These are phyloP conservation scores for Hyphantria cunea DNA, from an alignment of 1,140 invertebrate genomes.

Conservation along the genomic window DNA sequence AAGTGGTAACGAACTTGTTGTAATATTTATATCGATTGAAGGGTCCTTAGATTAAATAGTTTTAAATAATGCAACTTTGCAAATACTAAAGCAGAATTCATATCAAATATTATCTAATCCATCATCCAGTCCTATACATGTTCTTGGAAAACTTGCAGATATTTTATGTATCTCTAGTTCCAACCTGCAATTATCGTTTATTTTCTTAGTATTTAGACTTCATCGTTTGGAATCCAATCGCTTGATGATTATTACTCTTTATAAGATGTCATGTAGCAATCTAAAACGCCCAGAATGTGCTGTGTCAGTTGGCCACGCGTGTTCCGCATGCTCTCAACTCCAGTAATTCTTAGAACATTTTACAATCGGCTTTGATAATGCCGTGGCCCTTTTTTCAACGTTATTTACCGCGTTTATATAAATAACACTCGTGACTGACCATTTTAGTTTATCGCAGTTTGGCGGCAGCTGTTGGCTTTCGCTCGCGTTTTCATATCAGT, in stretches of 20 bases:
- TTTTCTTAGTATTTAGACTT: slow-evolving; percentile 21
- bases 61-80: no score
- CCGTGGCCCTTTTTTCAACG: slow-evolving; percentile 26
- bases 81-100: no score
- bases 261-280: slow-evolving; percentile 16
- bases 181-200: slow-evolving; percentile 4
- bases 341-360: slow-evolving; percentile 43
- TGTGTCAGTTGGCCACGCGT: slow-evolving; percentile 52
- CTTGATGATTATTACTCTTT: slow-evolving; percentile 29
- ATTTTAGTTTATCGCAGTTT: background rate
- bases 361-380: slow-evolving; percentile 34
- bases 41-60: no score
- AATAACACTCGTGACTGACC: slow-evolving; percentile 9
- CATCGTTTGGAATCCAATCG: slow-evolving; percentile 11
- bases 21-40: no score
- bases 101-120: no score
- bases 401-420: slow-evolving; percentile 29
- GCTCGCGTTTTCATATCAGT: no score
- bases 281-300: slow-evolving; percentile 27
- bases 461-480: no score
- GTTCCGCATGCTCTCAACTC: slow-evolving; percentile 51
- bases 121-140: background rate
- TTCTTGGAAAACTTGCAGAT: no score
- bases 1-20: no score
- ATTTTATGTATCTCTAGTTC: no score